phyloP scores from a whole-genome alignment of 2,113 vertebrate genomes.

The Rhinopomastus cyanomelas region DNA sequence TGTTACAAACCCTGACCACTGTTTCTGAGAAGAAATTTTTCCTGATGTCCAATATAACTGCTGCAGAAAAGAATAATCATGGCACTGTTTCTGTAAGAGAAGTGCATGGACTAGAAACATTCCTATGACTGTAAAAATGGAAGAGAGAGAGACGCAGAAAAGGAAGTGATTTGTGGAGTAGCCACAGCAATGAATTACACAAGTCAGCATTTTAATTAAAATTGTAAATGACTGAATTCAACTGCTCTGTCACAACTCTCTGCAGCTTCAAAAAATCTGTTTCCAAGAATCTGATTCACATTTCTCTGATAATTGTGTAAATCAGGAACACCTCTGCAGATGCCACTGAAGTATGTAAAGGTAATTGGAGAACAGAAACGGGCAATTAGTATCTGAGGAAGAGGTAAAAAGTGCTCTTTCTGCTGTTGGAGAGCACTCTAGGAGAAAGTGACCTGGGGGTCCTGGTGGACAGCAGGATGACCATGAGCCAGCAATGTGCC shows the following conservation, averaged over 20 bases:
- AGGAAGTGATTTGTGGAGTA: background rate
- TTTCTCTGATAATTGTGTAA: background rate
- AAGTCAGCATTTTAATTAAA: background rate
- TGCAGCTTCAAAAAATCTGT: background rate
- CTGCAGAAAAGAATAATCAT: background rate
- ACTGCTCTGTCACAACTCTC: background rate
- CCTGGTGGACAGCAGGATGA: too few relatives aligned
- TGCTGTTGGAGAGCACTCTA: too few relatives aligned
- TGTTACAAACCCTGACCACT: too few relatives aligned
- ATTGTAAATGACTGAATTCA: background rate
- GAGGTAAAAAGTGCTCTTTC: background rate
- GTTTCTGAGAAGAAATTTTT: too few relatives aligned
- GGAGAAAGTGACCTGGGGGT: too few relatives aligned
- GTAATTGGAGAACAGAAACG: background rate
- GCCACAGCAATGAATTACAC: background rate
- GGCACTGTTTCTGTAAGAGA: background rate
- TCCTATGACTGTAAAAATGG: background rate
- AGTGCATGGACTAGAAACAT: background rate
- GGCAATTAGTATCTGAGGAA: background rate
- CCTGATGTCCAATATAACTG: background rate
- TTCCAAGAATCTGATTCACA: background rate
- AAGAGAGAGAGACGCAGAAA: background rate
- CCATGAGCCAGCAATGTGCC: too few relatives aligned
- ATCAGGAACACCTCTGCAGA: background rate
- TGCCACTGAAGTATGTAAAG: background rate